These are phyloP conservation scores for Grammomys dolichurus DNA, from an alignment of 2,113 vertebrate genomes.

Conservation along the genomic window DNA sequence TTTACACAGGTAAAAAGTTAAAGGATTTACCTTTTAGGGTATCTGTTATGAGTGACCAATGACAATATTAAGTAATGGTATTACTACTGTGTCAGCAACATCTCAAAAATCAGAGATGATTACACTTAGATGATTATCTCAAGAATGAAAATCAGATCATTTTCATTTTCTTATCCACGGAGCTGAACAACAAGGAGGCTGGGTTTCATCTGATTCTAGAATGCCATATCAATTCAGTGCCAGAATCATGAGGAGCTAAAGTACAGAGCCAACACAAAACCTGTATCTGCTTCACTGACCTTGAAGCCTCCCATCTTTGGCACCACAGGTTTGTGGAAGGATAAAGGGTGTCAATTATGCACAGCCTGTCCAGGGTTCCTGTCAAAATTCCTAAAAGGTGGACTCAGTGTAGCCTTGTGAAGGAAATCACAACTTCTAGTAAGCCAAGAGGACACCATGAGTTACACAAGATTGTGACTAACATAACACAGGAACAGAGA, in stretches of 20 bases:
- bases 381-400: neutral
- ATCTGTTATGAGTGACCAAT: neutral
- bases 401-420: accelerated
- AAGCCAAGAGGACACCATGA: neutral
- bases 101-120: neutral
- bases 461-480: too few species aligned
- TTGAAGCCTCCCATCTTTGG: neutral
- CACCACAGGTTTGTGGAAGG: neutral
- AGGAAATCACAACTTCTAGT: neutral
- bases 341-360: neutral
- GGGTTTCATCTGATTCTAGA: neutral
- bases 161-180: too few species aligned
- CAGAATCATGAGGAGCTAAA: neutral
- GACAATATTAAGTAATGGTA: neutral
- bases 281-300: neutral
- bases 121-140: neutral
- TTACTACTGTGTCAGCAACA: neutral
- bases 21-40: neutral
- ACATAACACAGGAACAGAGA: neutral
- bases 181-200: neutral
- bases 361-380: neutral
- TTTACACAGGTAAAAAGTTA: neutral
- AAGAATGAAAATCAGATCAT: neutral
- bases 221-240: neutral
- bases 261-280: neutral